Base-by-base conservation (phyloP, 1,140 invertebrate genomes). In the Sogatella furcifera region DNA sequence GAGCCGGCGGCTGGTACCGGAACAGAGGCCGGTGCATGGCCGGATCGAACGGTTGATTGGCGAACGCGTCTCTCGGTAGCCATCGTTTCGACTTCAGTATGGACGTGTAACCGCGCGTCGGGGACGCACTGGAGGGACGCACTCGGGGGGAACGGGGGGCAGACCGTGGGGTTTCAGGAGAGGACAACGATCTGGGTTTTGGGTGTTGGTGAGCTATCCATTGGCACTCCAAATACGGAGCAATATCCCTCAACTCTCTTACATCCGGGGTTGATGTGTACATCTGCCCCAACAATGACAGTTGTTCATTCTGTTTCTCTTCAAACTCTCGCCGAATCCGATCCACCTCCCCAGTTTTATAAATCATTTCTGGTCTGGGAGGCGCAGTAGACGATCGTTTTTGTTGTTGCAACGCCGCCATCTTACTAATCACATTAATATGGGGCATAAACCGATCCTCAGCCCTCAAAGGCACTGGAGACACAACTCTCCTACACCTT, bases 401-500 rank as follows among this genome's bases (percentile, higher is more conserved):
- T 3, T 57, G 42, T 14, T 77, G 77, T 44, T 85, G 82, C 41
- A 92, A 70, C 5, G 81, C 78, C 0, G 86, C 89, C 21, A 86
- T 82, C 73, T 90, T 90, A 67, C 88, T 90, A 63, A 92, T 92
- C 1, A 92, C 83, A 68, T 93, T 90, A 38, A 92, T 91, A 67
- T 88, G 88, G 0, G 89, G 89, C 87, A 92, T 90, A 52, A 82
- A 82, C 5, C 88, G 77, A 67, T 90, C 83, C 43, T 83, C 83
- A 1, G 78, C 74, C n/a, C 79, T 74, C 24, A 86, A 71, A 22
- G 83, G 83, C 34, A 84, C 81, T 0, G 85, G 83, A 10, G 82
- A 79, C 13, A 80, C 74, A 21, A 73, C 72, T 24, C 77, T 78
- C 55, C 77, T 74, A 68, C 74, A 77, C 24, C 79, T 73, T 8